Evolutionary conservation across 2,113 vertebrate genomes (phyloP), one percentile per base, ranked within the genome.

Genomic region (Propithecus coquereli): DNA sequence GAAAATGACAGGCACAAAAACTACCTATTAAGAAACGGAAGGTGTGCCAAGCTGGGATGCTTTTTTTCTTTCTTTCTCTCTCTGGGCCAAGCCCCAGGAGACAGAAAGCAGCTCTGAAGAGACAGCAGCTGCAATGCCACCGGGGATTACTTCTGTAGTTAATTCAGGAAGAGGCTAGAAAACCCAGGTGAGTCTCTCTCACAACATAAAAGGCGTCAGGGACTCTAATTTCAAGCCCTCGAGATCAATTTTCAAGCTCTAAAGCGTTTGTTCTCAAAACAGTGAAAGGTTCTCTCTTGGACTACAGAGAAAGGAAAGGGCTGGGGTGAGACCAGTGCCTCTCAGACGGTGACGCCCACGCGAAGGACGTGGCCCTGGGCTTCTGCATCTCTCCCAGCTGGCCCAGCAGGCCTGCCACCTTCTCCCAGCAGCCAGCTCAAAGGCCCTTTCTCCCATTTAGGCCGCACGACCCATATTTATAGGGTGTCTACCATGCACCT

Each of bases 131-230:
- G 37, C 54, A 47, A 54, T 59, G 79, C 95, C 83, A 37, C 0
- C 3, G 94, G 96, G 96, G 91, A 90, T 86, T 76, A 20, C 81
- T 66, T 81, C 82, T 95, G 40, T 16, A 76, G 87, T 87, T 95
- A 94, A 96, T 93, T 97, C 96, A 91, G 95, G 96, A 95, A 93
- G 97, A 96, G 74, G 61, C 74, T 87, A 95, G 91, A 93, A 94
- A 96, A 79, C 94, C 95, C 96, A 70, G 90, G 79, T 65, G 86
- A 94, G 94, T 34, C 91, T 91, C 79, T 37, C 73, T 94, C 87
- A 32, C 25, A 11, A 66, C 40, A 90, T 47, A 90, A 96, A 94
- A 94, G 88, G 8, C 92, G 59, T 45, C 82, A 13, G 74, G 70
- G 95, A 94, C 89, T 97, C 92, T 71, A 63, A 76, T 93, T 94